These are phyloP conservation scores for Poeciliopsis turneri DNA, from an alignment of 2,797 vertebrate genomes.

Conservation along the genomic window DNA sequence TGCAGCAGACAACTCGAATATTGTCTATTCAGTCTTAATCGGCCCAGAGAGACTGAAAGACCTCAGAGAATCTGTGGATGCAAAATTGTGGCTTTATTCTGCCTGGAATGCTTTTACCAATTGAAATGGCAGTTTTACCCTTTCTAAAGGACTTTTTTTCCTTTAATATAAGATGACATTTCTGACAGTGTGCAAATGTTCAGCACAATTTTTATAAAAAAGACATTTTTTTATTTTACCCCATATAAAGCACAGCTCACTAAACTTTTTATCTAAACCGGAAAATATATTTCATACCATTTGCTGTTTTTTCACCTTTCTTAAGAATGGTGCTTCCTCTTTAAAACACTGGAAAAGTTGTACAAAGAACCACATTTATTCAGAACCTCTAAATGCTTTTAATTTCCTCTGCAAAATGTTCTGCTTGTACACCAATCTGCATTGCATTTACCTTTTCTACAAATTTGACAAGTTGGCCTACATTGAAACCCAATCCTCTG, in stretches of 20 bases:
- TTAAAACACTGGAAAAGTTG: background rate
- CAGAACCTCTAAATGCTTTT: background rate
- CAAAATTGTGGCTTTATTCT: constrained; percentile 8
- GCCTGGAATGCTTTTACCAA: constrained; percentile 11
- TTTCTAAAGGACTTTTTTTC: background rate
- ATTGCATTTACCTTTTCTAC: constrained; percentile 21
- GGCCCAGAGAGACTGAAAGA: constrained; percentile 20
- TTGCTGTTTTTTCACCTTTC: constrained; percentile 4
- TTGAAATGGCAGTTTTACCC: constrained; percentile 14
- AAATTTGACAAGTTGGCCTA: constrained; percentile 35
- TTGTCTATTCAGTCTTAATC: constrained; percentile 41
- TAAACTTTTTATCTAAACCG: background rate
- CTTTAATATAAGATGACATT: background rate
- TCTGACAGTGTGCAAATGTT: constrained; percentile 1
- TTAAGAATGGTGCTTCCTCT: background rate
- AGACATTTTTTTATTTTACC: background rate
- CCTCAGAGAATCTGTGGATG: constrained; percentile 22
- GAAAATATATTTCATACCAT: background rate
- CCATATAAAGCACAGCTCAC: background rate
- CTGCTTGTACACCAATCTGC: constrained; percentile 19
- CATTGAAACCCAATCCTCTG: constrained; percentile 54
- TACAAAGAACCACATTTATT: background rate
- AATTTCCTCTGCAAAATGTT: constrained; percentile 24
- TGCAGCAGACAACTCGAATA: constrained; percentile 40
- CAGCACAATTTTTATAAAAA: background rate